These are phyloP conservation scores for Cromileptes altivelis DNA, from an alignment of 2,113 vertebrate species.

Conservation along the genomic window DNA sequence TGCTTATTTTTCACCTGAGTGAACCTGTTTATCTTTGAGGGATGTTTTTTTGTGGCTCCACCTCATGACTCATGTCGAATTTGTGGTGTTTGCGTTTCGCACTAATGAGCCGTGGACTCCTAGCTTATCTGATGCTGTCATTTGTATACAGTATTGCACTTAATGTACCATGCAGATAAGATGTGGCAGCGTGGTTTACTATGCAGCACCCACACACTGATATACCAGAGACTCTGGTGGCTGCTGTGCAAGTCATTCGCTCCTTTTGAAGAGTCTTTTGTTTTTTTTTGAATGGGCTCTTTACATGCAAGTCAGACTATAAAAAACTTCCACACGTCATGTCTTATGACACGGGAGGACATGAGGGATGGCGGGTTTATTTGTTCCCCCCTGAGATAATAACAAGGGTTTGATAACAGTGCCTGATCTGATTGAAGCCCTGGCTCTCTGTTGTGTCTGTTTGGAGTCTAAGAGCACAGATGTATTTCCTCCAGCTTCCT, in stretches of 20 bases:
- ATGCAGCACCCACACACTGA: background rate
- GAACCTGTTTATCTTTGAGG: background rate
- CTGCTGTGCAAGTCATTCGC: background rate
- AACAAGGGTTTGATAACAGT: conserved; percentile 54
- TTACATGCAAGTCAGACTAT: background rate
- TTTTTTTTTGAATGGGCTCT: background rate
- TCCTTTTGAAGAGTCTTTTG: background rate
- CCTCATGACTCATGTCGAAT: background rate
- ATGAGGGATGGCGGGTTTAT: conserved; percentile 31
- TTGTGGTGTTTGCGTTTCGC: conserved; percentile 3
- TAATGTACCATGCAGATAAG: background rate
- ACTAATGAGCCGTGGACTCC: no score
- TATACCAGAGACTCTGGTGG: background rate
- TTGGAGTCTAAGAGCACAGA: conserved; percentile 42
- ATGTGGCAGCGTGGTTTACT: background rate
- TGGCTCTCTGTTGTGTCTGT: conserved; percentile 64
- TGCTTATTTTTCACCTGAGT: no score
- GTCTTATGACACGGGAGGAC: conserved; percentile 44
- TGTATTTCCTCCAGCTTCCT: conserved; percentile 70
- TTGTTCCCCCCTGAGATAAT: conserved; percentile 63
- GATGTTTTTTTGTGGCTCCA: background rate
- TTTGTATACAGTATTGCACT: background rate
- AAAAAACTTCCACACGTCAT: conserved; percentile 16
- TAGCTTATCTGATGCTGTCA: background rate
- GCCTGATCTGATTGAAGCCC: conserved; percentile 62